Base-by-base conservation (phyloP, 2,888 invertebrate species). In the Drosophila mulleri region DNA sequence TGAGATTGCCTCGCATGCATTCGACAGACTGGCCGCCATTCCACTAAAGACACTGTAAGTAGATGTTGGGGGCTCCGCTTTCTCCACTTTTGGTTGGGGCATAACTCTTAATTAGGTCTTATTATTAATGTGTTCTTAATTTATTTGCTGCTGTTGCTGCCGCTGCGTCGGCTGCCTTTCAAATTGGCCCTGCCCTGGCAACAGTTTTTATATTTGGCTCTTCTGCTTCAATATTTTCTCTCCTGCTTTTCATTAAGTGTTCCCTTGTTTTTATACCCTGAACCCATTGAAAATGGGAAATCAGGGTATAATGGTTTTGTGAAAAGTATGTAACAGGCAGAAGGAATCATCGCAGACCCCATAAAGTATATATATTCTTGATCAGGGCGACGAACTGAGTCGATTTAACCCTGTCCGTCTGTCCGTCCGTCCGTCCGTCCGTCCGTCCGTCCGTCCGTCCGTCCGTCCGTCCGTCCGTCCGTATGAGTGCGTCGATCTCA, bases 41-140 rank as follows among this genome's bases (percentile, higher is more conserved):
- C 92, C 92, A 61, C 82, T 93, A 60, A 77, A 80, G 74, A 90
- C 89, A 39, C 82, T 92, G 92, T 90, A 79, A 91, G 91, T 87
- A 80, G n/a, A 35, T 37, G 32, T 7, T 42, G 16, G 37, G 37
- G 26, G 20, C 5, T 9, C 32, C 32, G 11, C 9, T 7, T 11
- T 23, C n/a, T 41, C 14, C 42, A 32, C 20, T 57, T 32, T 44
- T 16, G 44, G 35, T 11, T 23, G 57, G 44, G 56, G 23, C 61
- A 85, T 83, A 88, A 83, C 80, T 88, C 74, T 80, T 83, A 88
- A 88, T 85, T 86, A 88, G 74, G 66, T 72, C 62, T 50, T 65
- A 75, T 82, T 83, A 84, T 84, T 84, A 87, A 84, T 85, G 85
- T 82, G 88, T 83, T 79, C 85, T 82, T 87, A 75, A 82, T 66